Base-by-base conservation (phyloP, 2,888 invertebrate species). In the Abrostola triplasia region DNA sequence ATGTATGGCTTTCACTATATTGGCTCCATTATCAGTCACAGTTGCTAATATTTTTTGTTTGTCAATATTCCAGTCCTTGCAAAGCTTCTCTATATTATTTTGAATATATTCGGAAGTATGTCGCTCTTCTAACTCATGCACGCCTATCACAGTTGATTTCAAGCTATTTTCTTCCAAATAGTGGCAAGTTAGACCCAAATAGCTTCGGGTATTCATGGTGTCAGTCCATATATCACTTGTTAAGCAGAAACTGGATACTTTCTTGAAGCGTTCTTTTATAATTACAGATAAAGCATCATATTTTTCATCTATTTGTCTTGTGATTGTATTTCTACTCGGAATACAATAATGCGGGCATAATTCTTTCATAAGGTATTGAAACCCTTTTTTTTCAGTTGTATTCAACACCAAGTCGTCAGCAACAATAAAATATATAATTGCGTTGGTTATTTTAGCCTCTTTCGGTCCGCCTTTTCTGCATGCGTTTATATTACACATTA, bases 221-320 rank as follows among this genome's bases (percentile, higher is more conserved):
- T 52, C 52, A 13, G 52, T 52, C 40, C 52, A 52, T 13, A 52
- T 24, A 13, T 52, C 52, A 52, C 38, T 38, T 52, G 52, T 52
- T 40, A 52, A 52, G 38, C 52, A 52, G 13, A 40, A 52, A 52
- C 40, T 52, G n/a, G 38, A 13, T 40, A 52, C 13, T 40, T 52
- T 38, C 37, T 52, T 40, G 13, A 52, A 52, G 12, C 12, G 38
- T 12, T 52, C 38, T 40, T 40, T 40, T 10, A 40, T 7, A 9
- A 10, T 40, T 9, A 9, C 10, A 9, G 38, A 40, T 7, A 40
- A 10, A 40, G 10, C 7, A 40, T 40, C 38, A 40, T 40, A 40
- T 40, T 40, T 40, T 10, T 40, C 38, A 40, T 40, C 38, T 10
- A 40, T 40, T 40, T 9, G 38, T 7, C 10, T 7, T 9, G 38